A percentile compares a stretch with the other conserved stretches of the same genome.
Evolutionary conservation across 2,797 vertebrate species (phyloP).

Genomic region (Myotis myotis): DNA sequence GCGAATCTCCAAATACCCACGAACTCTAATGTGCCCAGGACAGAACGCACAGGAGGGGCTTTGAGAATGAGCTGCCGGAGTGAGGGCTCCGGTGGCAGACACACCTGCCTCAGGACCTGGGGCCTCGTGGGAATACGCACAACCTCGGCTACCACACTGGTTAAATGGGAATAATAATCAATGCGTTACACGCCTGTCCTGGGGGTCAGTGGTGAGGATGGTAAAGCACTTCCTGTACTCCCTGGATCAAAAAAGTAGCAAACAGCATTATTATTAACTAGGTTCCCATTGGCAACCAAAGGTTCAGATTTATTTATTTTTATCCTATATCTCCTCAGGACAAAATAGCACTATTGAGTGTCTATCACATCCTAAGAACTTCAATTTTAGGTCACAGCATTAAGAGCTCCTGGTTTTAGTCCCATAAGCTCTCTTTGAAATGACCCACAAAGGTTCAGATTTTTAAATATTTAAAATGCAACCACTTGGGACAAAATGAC

Average conservation of each 20-base stretch:
- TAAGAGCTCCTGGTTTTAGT: too few species aligned
- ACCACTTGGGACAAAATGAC: neutral
- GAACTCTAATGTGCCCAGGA: neutral
- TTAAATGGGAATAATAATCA: neutral
- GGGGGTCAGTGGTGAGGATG: neutral
- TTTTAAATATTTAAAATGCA: neutral
- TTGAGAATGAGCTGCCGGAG: neutral
- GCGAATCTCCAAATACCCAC: neutral
- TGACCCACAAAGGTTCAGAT: neutral
- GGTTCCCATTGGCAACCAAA: neutral
- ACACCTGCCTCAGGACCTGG: neutral
- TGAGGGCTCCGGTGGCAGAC: neutral
- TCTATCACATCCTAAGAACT: too few species aligned
- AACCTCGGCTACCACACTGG: neutral
- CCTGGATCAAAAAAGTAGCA: neutral
- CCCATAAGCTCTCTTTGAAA: too few species aligned
- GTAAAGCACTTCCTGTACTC: neutral
- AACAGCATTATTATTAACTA: neutral
- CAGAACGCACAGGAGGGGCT: neutral
- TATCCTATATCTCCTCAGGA: too few species aligned
- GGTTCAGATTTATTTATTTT: neutral
- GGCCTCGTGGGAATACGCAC: neutral
- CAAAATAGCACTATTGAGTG: too few species aligned
- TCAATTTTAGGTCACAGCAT: too few species aligned
- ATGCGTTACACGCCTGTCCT: rapidly evolving